Base-by-base conservation (phyloP, 1,140 invertebrate genomes). In the Pseudomyrmex dendroicus region DNA sequence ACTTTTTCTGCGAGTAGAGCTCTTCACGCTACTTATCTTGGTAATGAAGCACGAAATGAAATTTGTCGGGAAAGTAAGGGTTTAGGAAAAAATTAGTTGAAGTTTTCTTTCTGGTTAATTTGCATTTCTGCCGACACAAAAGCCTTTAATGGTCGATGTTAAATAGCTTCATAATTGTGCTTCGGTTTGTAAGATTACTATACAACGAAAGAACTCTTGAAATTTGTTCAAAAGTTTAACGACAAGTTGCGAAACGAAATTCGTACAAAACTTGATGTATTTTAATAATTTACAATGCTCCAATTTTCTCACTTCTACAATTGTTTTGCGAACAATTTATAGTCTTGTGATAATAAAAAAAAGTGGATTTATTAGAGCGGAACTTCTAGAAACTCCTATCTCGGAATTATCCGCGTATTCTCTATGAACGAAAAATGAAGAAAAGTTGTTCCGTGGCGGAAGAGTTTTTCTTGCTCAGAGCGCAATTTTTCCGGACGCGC, bases 1-100 rank as follows among this genome's bases (percentile, higher is more conserved):
- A 68, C 35, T 46, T 80, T 50, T 61, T 61, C 48, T 10, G 22
- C 44, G 22, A 35, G 22, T 77, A 66, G 17, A 77, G 57, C 54
- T 78, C 70, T 70, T 20, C 64, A 46, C 59, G 54, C 59, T 80
- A 80, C 72, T 78, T 78, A 70, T 70, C 76, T 5, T 15, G 8
- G 22, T 72, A 80, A 76, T 22, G 73, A 70, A 80, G 66, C 44
- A 59, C 70, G 15, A 44, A 78, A 80, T 72, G 17, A 80, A 72
- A 80, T 80, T 80, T 46, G 44, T 70, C 46, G 57, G 35, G 35
- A 59, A 80, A 72, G 46, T 46, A 57, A 70, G 57, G 70, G 54
- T 44, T 57, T 78, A 68, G 64, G 25, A 70, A 35, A 78, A 78
- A 78, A 78, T 70, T 70, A 78, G 20, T 15, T 70, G 4, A 61